Evolutionary conservation across 2,888 invertebrate genomes (phyloP).

Genomic region (Osmoderma eremita): DNA sequence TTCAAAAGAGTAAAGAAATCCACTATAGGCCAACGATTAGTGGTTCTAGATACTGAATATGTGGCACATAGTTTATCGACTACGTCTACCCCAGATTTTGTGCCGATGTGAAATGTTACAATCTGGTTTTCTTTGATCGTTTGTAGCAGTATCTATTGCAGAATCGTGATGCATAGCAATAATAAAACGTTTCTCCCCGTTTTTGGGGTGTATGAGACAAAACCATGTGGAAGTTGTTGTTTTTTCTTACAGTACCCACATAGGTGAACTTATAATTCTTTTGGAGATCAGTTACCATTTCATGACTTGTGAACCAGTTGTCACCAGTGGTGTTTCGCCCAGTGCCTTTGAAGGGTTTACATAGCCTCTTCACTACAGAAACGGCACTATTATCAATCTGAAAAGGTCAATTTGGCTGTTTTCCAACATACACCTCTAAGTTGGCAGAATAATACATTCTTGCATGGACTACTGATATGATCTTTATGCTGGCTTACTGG

Average conservation of each 20-base stretch:
- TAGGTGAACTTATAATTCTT: background rate
- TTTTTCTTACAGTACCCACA: background rate
- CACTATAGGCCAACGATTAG: background rate
- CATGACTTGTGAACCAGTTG: background rate
- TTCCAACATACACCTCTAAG: background rate
- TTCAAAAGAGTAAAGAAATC: background rate
- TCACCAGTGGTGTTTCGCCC: background rate
- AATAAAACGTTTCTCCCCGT: background rate
- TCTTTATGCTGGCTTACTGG: background rate
- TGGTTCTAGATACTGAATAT: no score
- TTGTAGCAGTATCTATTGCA: slow-evolving; percentile 13
- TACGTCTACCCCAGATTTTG: background rate
- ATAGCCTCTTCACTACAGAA: background rate
- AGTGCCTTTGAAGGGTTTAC: background rate
- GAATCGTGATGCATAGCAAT: slow-evolving; percentile 4
- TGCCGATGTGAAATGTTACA: background rate
- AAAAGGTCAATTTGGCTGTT: background rate
- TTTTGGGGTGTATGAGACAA: background rate
- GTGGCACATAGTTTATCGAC: no score
- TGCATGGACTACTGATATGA: background rate
- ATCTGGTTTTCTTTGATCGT: background rate
- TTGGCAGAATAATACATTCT: background rate
- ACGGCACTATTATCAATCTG: no score
- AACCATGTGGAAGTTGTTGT: background rate
- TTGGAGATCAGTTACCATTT: background rate